These are phyloP conservation scores for Hippoglossus hippoglossus DNA, from an alignment of 2,797 vertebrate species.

Conservation along the genomic window DNA sequence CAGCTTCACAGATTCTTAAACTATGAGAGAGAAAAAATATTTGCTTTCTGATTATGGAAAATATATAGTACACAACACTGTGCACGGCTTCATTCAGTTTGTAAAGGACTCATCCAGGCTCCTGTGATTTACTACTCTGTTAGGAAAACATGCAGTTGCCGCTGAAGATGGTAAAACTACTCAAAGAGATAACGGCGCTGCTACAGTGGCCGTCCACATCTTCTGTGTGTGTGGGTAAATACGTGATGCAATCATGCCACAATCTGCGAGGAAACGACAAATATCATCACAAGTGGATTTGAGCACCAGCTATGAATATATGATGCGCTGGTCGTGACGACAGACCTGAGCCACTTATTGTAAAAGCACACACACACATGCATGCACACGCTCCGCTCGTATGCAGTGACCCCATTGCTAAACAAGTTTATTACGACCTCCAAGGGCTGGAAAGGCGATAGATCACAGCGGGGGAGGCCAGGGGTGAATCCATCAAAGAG, in stretches of 20 bases:
- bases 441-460: constrained; percentile 73
- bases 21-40: neutral
- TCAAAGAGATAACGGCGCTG: constrained; percentile 33
- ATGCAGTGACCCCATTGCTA: constrained; percentile 64
- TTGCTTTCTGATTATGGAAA: constrained; percentile 1
- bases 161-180: constrained; percentile 41
- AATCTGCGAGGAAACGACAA: constrained; percentile 30
- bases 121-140: constrained; percentile 68
- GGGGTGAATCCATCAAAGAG: constrained; percentile 78
- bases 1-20: neutral
- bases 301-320: constrained; percentile 33
- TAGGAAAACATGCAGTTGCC: constrained; percentile 42
- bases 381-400: constrained; percentile 31
- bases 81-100: constrained; percentile 27
- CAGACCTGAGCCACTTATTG: constrained; percentile 17
- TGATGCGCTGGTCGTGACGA: neutral
- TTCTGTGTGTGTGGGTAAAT: constrained; percentile 40
- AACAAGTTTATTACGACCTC: constrained; percentile 82
- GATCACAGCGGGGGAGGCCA: constrained; percentile 74
- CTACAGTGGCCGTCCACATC: constrained; percentile 21
- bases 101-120: constrained; percentile 11
- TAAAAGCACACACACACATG: constrained; percentile 20
- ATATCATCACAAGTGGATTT: constrained; percentile 41
- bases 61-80: constrained; percentile 5
- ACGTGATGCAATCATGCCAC: constrained; percentile 34